Conservation (phyloP, 2,888 invertebrate species). For the Mythimna vitellina region DNA sequence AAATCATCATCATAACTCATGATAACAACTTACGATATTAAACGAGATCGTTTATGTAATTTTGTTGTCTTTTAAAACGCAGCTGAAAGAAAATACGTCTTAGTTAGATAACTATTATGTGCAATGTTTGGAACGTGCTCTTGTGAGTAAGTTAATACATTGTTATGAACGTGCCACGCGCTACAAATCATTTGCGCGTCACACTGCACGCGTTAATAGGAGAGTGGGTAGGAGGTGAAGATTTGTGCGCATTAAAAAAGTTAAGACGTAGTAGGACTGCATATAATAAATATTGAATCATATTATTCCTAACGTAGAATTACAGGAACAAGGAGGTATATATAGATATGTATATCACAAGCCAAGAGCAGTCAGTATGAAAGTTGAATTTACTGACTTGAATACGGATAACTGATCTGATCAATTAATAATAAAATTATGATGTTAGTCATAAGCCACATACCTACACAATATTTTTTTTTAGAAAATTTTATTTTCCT, state of each 20-base stretch:
- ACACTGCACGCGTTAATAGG: constrained; percentile 15
- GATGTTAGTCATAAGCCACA: neutral
- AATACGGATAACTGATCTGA: neutral
- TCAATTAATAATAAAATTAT: neutral
- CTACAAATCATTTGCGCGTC: constrained; percentile 36
- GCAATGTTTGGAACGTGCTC: constrained; percentile 39
- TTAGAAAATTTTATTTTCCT: too few relatives aligned
- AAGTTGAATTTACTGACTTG: neutral
- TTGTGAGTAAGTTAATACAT: constrained; percentile 27
- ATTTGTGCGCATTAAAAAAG: constrained; percentile 29
- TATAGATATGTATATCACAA: neutral
- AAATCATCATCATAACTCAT: constrained; percentile 1
- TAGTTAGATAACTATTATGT: constrained; percentile 14
- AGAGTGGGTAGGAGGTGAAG: constrained; percentile 5
- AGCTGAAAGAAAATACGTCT: constrained; percentile 32
- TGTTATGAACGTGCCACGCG: constrained; percentile 31
- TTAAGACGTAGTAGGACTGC: neutral
- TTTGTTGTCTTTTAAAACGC: constrained; percentile 7
- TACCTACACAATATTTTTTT: neutral
- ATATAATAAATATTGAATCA: neutral
- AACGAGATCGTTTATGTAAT: constrained; percentile 1
- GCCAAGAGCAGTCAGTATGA: neutral
- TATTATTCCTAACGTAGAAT: neutral
- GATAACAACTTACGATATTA: neutral
- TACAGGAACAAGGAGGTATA: neutral